Evolutionary conservation across 2,797 vertebrate genomes (phyloP), one percentile per base, ranked within the genome.

Genomic region (Dromococcyx pavoninus): DNA sequence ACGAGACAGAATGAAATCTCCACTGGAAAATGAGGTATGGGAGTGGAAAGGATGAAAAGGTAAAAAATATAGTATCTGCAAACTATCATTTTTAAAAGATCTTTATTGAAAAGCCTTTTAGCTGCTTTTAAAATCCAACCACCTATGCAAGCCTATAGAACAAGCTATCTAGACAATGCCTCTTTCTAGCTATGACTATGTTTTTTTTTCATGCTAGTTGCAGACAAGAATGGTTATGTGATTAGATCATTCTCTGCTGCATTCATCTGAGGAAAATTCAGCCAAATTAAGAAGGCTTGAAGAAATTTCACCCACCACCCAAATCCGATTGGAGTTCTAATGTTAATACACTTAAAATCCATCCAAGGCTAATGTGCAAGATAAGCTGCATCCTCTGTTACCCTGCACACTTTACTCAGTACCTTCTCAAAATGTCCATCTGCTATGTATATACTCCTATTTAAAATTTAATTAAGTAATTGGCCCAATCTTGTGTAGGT

Each of bases 391-490:
- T 79, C 72, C 64, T 79, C 71, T 74, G 54, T 48, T 75, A 50
- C 71, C 65, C 35, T 57, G 73, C 61, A 82, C 86, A 76, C 50
- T 27, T 93, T 87, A 60, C 27, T 93, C 87, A 89, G 64, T 77
- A 77, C 66, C 39, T 70, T 94, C 76, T 72, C 30, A 35, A 90
- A 95, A 87, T 78, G 82, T 62, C 92, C 80, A 93, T 80, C 93
- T 93, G 89, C 72, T 93, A 72, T 65, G 58, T 60, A 66, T 91
- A 91, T 62, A 65, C 41, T 90, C 24, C 41, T 75, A 51, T 79
- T 92, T 88, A 94, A 89, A 85, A 84, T 89, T 94, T 93, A 95
- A 94, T 95, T 91, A 82, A 92, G 82, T 96, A 91, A 86, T 89
- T 93, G 94, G 73, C 76, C 82, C 80, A 71, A 0, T 84, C 77